Conservation (phyloP, 2,888 invertebrate species). For the Acanthopleura granulata region DNA sequence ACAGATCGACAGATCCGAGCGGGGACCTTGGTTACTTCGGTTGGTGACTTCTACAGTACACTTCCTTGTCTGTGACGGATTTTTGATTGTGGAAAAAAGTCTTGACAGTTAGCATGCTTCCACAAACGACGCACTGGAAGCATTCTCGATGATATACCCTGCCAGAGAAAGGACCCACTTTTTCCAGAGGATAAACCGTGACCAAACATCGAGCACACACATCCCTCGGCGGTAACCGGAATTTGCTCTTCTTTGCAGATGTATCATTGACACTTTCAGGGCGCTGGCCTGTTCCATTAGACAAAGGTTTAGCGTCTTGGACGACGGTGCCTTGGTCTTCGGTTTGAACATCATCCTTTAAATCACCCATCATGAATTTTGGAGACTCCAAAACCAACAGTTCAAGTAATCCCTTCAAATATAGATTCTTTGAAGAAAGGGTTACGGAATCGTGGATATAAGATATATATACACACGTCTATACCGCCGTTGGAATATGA, state of each 20-base stretch:
- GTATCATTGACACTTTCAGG: neutral
- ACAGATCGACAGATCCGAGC: no score
- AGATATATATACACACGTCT: no score
- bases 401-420: no score
- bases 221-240: neutral
- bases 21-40: constrained; percentile 29
- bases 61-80: constrained; percentile 50
- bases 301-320: no score
- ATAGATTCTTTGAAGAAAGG: no score
- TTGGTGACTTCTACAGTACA: constrained; percentile 56
- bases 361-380: no score
- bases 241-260: neutral
- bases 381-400: no score
- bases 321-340: no score
- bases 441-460: no score
- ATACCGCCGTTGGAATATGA: no score
- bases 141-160: constrained; percentile 97
- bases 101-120: constrained; percentile 68
- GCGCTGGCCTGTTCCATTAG: no score
- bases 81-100: constrained; percentile 53
- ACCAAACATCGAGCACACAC: constrained; percentile 86
- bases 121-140: constrained; percentile 94
- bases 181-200: constrained; percentile 95
- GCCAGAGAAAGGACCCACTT: constrained; percentile 84
- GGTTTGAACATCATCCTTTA: no score